Evolutionary conservation across 1,140 invertebrate species (phyloP), one percentile per base, ranked within the genome.

Genomic region (Trissolcus basalis): DNA sequence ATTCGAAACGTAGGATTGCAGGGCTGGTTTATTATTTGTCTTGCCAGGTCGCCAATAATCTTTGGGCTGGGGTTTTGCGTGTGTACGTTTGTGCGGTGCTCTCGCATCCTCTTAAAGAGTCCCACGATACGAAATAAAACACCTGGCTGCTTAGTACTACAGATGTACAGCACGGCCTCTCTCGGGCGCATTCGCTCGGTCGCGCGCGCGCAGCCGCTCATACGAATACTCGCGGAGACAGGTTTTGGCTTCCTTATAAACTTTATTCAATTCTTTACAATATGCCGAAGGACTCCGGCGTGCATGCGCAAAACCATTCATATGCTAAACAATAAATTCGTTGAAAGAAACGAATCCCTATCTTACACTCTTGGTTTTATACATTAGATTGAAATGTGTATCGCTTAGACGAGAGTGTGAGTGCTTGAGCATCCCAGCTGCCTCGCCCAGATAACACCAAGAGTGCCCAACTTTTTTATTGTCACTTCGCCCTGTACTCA

Each of bases 201-300:
- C 11, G 43, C 43, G 43, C 43, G 36, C 36, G 43, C 43, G 43
- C 43, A 44, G 43, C 11, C 56, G 27, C 44, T 77, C 50, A 50
- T 75, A 80, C 70, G 59, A 64, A 77, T 75, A 76, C 74, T 74
- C 72, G 70, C 73, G 76, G 60, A 79, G 81, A 82, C 79, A 82
- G 78, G 83, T 82, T 83, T 81, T 81, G 79, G 79, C 80, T 86
- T 85, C 83, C 81, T 86, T 84, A 86, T 84, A 86, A 87, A 86
- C 82, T 86, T 87, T 85, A 86, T 87, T 86, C 84, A 85, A 85
- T 85, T 85, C 84, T 86, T 85, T 83, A 81, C 84, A 86, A 86
- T 86, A 84, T 77, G 78, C 75, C 81, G 83, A 85, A 86, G 82
- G 83, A 83, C 84, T 82, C n/a, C 72, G 82, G 70, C 69, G 71